Evolutionary conservation across 2,797 vertebrate genomes (phyloP), one percentile per base, ranked within the genome.

Genomic region (Cichlasoma orientale): DNA sequence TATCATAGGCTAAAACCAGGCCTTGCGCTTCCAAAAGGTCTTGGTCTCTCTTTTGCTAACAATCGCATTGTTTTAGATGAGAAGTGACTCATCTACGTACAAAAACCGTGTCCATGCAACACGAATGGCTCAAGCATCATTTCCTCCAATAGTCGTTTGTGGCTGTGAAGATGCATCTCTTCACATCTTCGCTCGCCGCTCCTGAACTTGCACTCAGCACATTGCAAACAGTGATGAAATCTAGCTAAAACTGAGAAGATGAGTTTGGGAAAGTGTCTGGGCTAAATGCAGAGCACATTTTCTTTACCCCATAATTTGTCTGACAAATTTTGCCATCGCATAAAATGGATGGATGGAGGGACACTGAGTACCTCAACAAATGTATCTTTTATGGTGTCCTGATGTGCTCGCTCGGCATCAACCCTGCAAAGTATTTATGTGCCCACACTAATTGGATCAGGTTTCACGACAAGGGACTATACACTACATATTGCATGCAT

Each of bases 231-330:
- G 57, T 36, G 76, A 92, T 86, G 66, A 68, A 74, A 87, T 82
- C 59, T 3, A 71, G 78, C 77, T 91, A 86, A 91, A 92, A 94
- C 80, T 53, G 87, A 90, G 80, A 87, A 69, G 84, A 91, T 78
- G 87, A 92, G 82, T 84, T 89, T 71, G 21, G 38, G 66, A 80
- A 82, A 82, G 57, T n/a, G 75, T 83, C 75, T 81, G 50, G 56
- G 75, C 77, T 61, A 55, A 80, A 71, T 83, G 85, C 79, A 29
- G 68, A 74, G 87, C 75, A 86, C 31, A 11, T 41, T 82, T 77
- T 82, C 29, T 87, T 53, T 84, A 86, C 80, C 86, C 88, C 84
- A 38, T 29, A 54, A 85, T 90, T 87, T 88, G 80, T 92, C 86
- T 75, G 80, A 89, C 77, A 87, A 74, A 88, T 91, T 93, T 88